Evolutionary conservation across 2,888 invertebrate species (phyloP), one percentile per base, ranked within the genome.

Genomic region (Pachliopta kotzebuea): DNA sequence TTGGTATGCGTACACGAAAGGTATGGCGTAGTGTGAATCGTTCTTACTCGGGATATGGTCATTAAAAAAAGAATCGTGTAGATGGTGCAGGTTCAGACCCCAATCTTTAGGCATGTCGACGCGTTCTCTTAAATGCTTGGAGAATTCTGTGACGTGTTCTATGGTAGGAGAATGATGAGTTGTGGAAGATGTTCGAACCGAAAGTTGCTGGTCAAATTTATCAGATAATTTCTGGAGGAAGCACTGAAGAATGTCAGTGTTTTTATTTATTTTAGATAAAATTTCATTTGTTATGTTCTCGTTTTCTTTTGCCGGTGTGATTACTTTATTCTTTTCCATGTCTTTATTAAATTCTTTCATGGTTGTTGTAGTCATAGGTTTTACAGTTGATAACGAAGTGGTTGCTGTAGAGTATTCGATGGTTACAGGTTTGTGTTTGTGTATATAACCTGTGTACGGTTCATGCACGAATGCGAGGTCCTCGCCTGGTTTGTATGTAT

Each of bases 201-300:
- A 61, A 18, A 66, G 65, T 1, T 60, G 9, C 21, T 69, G 54
- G 20, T 69, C 70, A 0, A 81, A 69, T 61, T 71, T 80, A 0
- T 77, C 74, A 0, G 79, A 67, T 14, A 90, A 60, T 72, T 83
- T 85, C n/a, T 72, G 63, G 11, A 90, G 68, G 56, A 89, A 86
- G 0, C 56, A 67, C 68, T 85, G 76, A 14, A 90, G 62, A 18
- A 86, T 71, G 24, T 81, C 77, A 0, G 89, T 88, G 55, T 90
- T 90, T 63, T 68, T 76, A 45, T 88, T 84, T 0, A 90, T 83
- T 69, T 85, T 86, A n/a, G 75, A 76, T 21, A 90, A 66, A 20
- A 90, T 84, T 68, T 81, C 78, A 21, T 78, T 78, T 0, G 88
- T 87, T 11, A 85, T 58, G 23, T 81, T 80, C 3, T 84, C 83